These are phyloP conservation scores for Heliconius erato DNA, from an alignment of 2,888 invertebrate genomes.

Conservation along the genomic window DNA sequence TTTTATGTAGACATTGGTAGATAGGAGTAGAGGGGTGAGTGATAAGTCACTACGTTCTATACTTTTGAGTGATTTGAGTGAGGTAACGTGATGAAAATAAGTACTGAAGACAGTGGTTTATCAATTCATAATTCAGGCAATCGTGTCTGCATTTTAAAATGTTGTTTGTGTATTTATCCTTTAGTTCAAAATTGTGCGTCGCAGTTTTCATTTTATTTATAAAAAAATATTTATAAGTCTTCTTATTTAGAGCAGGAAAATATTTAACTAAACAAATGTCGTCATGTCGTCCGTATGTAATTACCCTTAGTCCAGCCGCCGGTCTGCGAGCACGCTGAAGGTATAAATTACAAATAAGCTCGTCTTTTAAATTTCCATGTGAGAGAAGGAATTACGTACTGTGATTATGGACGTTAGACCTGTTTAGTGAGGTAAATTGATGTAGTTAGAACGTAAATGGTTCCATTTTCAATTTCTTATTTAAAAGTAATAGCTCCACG, in stretches of 20 bases:
- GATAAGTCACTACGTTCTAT: background rate
- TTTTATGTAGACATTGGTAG: background rate
- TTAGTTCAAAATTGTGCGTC: background rate
- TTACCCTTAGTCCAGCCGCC: slow-evolving; percentile 36
- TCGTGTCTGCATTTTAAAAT: background rate
- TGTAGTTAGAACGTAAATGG: background rate
- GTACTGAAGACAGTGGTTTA: background rate
- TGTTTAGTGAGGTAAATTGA: background rate
- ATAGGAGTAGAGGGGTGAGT: background rate
- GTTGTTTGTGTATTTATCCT: background rate
- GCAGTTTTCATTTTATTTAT: background rate
- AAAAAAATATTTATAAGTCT: too few species aligned
- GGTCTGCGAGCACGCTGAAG: slow-evolving; percentile 12
- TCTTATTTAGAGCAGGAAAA: background rate
- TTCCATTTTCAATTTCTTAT: background rate
- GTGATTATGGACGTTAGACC: background rate
- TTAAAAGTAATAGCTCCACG: background rate
- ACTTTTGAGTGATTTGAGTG: background rate
- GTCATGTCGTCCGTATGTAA: slow-evolving; percentile 30
- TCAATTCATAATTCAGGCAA: background rate
- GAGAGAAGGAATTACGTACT: slow-evolving; percentile 30
- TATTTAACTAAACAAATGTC: slow-evolving; percentile 1
- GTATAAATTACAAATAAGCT: slow-evolving; percentile 37
- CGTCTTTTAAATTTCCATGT: slow-evolving; percentile 29
- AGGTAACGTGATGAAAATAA: background rate